Evolutionary conservation across 2,113 vertebrate species (phyloP).

Genomic region (Tyrannus savana): DNA sequence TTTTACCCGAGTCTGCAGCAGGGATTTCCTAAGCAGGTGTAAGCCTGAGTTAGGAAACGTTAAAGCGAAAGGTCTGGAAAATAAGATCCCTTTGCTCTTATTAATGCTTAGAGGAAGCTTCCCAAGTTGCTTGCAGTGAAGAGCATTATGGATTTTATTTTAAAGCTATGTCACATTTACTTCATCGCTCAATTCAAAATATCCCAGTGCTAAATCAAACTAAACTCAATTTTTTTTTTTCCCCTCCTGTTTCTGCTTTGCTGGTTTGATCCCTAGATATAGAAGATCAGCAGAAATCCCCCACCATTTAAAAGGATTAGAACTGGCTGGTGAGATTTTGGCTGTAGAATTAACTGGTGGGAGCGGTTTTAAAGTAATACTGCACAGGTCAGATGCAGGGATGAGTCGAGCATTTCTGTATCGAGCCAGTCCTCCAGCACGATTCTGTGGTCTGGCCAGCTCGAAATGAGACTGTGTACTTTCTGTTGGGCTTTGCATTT

Average conservation of each 20-base stretch:
- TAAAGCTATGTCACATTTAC: neutral
- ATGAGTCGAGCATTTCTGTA: neutral
- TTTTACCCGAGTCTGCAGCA: neutral
- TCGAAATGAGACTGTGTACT: neutral
- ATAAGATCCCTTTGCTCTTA: neutral
- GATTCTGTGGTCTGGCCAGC: neutral
- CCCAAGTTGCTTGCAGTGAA: neutral
- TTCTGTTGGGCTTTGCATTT: rapidly evolving
- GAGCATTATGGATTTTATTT: neutral
- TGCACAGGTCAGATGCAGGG: neutral
- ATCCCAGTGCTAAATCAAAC: neutral
- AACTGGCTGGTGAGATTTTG: neutral
- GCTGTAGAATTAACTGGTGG: constrained; percentile 5
- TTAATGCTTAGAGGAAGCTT: neutral
- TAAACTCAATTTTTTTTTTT: neutral
- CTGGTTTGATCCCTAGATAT: constrained; percentile 28
- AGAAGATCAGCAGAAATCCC: constrained; percentile 56
- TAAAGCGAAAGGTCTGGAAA: neutral
- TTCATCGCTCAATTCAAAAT: neutral
- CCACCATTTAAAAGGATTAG: constrained; percentile 56
- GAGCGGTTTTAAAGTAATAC: neutral
- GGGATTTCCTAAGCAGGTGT: neutral
- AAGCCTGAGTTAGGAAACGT: neutral
- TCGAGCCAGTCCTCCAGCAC: neutral
- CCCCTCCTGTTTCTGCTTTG: neutral